These are phyloP conservation scores for Euspilapteryx auroguttella DNA, from an alignment of 2,888 invertebrate species.

Conservation along the genomic window DNA sequence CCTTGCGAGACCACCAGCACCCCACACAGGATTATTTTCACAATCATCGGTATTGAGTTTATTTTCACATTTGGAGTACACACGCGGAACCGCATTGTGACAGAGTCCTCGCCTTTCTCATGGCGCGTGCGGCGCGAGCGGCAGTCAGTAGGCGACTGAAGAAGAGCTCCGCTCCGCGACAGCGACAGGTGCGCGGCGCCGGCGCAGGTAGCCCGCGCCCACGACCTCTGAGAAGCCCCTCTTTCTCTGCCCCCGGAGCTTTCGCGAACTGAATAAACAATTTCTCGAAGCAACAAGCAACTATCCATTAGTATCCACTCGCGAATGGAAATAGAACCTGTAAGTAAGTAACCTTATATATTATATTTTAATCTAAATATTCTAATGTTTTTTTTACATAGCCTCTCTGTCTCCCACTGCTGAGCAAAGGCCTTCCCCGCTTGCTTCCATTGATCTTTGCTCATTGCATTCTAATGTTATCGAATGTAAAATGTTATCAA, in stretches of 20 bases:
- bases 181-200: constrained; percentile 25
- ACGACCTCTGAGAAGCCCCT: constrained; percentile 8
- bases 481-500: no score
- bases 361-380: no score
- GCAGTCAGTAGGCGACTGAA: constrained; percentile 23
- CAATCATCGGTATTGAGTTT: constrained; percentile 1
- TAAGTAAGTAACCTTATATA: no score
- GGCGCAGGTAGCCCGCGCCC: constrained; percentile 13
- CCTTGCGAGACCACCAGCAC: constrained; percentile 1
- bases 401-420: no score
- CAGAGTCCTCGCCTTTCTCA: constrained; percentile 12
- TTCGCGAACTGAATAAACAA: constrained; percentile 40
- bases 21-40: not conserved
- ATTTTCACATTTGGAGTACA: not conserved
- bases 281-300: constrained; percentile 25
- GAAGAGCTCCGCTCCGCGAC: no score
- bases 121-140: constrained; percentile 19
- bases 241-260: constrained; percentile 15
- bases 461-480: no score
- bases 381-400: no score
- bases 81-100: constrained; percentile 1
- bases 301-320: no score
- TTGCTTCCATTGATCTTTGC: no score
- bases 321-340: no score
- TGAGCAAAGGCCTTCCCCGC: no score